Evolutionary conservation across 2,888 invertebrate genomes (phyloP).

Genomic region (Leistus spinibarbis): DNA sequence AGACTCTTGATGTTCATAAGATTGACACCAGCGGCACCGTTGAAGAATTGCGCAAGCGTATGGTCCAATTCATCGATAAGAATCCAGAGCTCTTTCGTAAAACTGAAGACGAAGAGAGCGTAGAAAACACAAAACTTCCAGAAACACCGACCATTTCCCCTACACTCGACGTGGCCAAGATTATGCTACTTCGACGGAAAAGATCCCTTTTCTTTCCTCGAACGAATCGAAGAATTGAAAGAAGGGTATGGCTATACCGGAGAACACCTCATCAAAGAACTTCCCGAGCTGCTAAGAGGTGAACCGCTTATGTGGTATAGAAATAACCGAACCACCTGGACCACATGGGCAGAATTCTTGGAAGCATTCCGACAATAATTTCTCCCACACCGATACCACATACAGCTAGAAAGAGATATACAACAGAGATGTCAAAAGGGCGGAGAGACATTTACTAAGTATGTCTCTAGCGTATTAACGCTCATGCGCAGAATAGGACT

Average conservation of each 20-base stretch:
- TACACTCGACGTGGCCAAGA: no score
- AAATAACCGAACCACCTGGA: background rate
- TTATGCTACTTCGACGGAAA: slow-evolving; percentile 12
- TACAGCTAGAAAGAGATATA: background rate
- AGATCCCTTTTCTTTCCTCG: slow-evolving; percentile 19
- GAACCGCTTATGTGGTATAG: slow-evolving; percentile 1
- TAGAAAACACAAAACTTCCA: no score
- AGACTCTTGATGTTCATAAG: no score
- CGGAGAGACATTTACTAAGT: no score
- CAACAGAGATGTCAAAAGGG: background rate
- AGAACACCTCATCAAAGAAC: background rate
- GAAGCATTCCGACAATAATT: background rate
- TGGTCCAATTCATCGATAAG: no score
- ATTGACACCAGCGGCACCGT: no score
- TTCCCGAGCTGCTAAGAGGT: slow-evolving; percentile 2
- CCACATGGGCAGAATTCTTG: background rate
- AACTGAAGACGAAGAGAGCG: no score
- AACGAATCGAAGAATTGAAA: slow-evolving; percentile 12
- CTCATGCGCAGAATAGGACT: no score
- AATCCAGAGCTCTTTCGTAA: no score
- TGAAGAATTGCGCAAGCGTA: no score
- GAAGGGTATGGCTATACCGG: background rate
- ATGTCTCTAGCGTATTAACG: no score
- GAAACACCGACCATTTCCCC: no score
- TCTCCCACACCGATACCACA: background rate